phyloP scores from a whole-genome alignment of 1,140 invertebrate genomes.

The Drosophila virilis region DNA sequence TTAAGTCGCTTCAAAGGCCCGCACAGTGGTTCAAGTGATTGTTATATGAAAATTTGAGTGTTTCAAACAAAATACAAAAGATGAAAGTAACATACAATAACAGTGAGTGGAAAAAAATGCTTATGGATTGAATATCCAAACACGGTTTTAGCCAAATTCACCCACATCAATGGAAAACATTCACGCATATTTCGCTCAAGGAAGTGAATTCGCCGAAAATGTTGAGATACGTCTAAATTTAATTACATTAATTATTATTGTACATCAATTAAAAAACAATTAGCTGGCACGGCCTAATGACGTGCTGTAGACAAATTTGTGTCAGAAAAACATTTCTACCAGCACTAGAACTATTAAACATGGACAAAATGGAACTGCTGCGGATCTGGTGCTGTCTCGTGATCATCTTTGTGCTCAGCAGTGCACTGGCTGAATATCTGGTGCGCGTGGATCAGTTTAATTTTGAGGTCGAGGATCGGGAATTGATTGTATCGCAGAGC shows the following conservation, averaged over 20 bases:
- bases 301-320: not conserved
- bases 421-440: constrained; percentile 26
- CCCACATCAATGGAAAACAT: no score
- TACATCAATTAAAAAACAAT: constrained; percentile 10
- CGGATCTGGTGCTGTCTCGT: constrained; percentile 1
- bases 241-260: no score
- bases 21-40: constrained; percentile 14
- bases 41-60: not conserved
- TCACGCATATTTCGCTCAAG: no score
- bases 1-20: constrained; percentile 3
- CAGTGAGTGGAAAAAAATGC: no score
- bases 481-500: constrained; percentile 43
- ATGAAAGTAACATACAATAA: not conserved
- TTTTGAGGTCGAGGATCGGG: constrained; percentile 41
- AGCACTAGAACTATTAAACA: not conserved
- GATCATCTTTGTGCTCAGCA: constrained; percentile 8
- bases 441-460: constrained; percentile 47
- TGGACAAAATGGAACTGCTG: constrained; percentile 13
- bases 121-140: no score
- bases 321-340: not conserved
- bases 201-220: no score
- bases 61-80: not conserved
- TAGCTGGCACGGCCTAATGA: not conserved
- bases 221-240: not conserved
- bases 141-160: no score